Evolutionary conservation across 2,797 vertebrate species (phyloP).

Genomic region (Acestrorhynchus altus): DNA sequence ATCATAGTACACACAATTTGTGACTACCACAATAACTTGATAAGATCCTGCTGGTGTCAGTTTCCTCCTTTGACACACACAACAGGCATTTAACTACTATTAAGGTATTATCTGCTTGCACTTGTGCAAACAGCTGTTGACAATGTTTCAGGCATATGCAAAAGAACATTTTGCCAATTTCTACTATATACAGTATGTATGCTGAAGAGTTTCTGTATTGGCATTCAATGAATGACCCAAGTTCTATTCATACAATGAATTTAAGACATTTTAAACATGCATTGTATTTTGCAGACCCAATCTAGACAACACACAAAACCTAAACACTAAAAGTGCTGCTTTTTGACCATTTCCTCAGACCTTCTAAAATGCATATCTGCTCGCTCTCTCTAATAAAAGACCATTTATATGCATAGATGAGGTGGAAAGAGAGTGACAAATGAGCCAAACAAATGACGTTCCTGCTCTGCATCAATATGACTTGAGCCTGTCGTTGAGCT

Average conservation of each 20-base stretch:
- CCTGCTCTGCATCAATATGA: conserved; percentile 75
- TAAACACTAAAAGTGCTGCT: conserved; percentile 9
- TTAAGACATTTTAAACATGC: neutral
- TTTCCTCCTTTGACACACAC: neutral
- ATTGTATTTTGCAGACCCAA: neutral
- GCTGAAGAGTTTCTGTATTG: neutral
- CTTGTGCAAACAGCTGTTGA: too few relatives aligned
- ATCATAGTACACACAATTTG: too few relatives aligned
- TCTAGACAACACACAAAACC: neutral
- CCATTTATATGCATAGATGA: conserved; percentile 77
- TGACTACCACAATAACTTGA: neutral
- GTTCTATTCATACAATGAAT: neutral
- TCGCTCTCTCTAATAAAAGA: conserved; percentile 68
- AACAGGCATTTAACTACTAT: too few relatives aligned
- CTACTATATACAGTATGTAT: neutral
- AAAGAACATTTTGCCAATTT: too few relatives aligned
- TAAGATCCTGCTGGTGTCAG: neutral
- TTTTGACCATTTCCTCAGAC: conserved; percentile 31
- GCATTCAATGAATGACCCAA: neutral
- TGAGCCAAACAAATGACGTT: conserved; percentile 77
- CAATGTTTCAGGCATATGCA: neutral
- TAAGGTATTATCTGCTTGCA: too few relatives aligned
- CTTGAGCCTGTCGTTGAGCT: conserved; percentile 72
- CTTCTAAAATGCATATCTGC: conserved; percentile 30
- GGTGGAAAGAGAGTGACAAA: conserved; percentile 74